Evolutionary conservation across 2,888 invertebrate genomes (phyloP), one percentile per base, ranked within the genome.

Genomic region (Amblyjoppa proteus): DNA sequence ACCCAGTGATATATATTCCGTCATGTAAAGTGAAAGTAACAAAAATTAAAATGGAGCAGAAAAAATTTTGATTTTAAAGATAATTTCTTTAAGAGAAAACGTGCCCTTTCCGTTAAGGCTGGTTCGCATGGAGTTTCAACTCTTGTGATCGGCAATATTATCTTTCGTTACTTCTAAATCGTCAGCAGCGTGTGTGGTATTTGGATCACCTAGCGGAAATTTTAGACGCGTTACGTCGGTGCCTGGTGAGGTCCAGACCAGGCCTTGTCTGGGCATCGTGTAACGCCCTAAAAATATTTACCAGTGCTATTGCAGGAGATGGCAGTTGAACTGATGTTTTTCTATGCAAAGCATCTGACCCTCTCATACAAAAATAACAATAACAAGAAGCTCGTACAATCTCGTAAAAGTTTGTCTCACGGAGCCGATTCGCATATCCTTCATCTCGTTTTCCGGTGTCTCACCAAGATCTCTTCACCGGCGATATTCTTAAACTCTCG

Each of bases 401-500:
- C 25, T 16, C 28, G 13, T 49, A 70, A 51, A 70, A 49, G 7
- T 31, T 49, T 49, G 49, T 16, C 7, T 53, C 16, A 20, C 34
- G 3, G 34, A 20, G 6, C 31, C 16, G 51, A 61, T 74, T 45
- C 31, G 68, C 20, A 11, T 66, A 28, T 77, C 68, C 68, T 25
- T 25, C 53, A 11, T 70, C 16, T 70, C 51, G 25, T 51, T 49
- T 31, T 70, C 49, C 49, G 1, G 13, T 31, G 28, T 56, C 28
- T 16, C 53, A 49, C 49, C 13, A 11, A 56, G 28, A 45, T 16
- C 64, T 28, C n/a, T 34, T 61, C 61, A 4, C 7, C 20, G 20
- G 13, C 41, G 20, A 77, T 68, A 68, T 68, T 68, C 68, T 77
- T 41, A 68, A 77, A 77, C 77, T 68, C 77, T 53, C 38, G 16